Percentiles rank a stretch among this genome's conserved stretches.
Conservation (phyloP, 2,113 vertebrate genomes). For the Quiscalus mexicanus region DNA sequence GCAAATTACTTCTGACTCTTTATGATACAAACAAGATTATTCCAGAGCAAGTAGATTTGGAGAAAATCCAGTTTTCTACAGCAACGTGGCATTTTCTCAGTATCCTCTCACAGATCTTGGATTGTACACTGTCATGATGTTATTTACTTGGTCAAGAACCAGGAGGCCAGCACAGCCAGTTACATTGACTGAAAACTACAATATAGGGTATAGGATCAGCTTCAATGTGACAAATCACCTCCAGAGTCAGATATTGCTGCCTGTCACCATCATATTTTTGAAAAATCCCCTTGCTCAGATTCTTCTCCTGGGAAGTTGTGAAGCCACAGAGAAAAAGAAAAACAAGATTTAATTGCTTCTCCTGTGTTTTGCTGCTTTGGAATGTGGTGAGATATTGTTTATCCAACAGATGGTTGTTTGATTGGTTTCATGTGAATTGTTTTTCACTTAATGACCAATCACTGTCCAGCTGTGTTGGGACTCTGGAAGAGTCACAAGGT, state of each 20-base stretch:
- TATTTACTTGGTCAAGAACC: neutral
- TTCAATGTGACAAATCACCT: neutral
- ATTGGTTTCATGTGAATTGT: too few species aligned
- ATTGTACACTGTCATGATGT: neutral
- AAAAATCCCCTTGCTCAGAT: too few species aligned
- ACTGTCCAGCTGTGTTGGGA: too few species aligned
- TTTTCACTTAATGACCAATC: too few species aligned
- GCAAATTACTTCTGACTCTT: neutral
- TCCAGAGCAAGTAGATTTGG: neutral
- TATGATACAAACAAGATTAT: neutral
- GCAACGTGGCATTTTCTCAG: neutral
- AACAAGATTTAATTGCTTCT: too few species aligned
- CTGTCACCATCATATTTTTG: neutral
- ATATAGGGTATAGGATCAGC: neutral
- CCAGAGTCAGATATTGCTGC: neutral
- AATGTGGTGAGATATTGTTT: too few species aligned
- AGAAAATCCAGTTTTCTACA: neutral
- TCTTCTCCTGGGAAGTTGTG: too few species aligned
- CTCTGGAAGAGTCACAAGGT: too few species aligned
- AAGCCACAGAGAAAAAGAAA: too few species aligned
- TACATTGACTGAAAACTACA: neutral
- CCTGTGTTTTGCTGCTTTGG: too few species aligned
- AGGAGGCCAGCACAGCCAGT: neutral
- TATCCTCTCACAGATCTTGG: neutral
- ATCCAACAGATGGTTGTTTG: too few species aligned